Conservation (phyloP, 2,888 invertebrate genomes). For the Parnassius smintheus region DNA sequence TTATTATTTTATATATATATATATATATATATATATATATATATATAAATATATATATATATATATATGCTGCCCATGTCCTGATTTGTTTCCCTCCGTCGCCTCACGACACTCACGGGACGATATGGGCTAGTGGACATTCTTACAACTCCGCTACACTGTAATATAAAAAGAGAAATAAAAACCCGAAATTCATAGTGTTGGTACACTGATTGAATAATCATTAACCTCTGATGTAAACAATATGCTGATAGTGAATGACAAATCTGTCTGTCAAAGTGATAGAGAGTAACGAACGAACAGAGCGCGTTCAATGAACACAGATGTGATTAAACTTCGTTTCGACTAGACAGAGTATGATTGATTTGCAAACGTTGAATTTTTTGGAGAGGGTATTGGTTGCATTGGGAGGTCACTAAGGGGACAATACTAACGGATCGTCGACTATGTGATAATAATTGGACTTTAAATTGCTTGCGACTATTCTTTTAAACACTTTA, state of each 20-base stretch:
- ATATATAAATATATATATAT: too few relatives aligned
- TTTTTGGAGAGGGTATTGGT: neutral
- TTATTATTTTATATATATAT: too few relatives aligned
- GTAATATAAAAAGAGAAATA: too few relatives aligned
- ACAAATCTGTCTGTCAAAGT: slow-evolving; percentile 17
- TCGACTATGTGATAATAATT: neutral
- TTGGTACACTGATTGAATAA: too few relatives aligned
- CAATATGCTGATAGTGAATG: slow-evolving; percentile 2
- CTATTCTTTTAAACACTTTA: too few relatives aligned
- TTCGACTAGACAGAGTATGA: slow-evolving; percentile 10
- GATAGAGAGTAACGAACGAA: slow-evolving; percentile 7
- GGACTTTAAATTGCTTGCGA: neutral
- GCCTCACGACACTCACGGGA: too few relatives aligned
- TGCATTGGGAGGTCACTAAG: neutral
- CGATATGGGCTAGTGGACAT: too few relatives aligned
- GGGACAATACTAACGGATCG: neutral
- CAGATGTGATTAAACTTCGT: slow-evolving; percentile 16
- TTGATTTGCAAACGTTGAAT: slow-evolving; percentile 18
- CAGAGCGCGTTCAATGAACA: slow-evolving; percentile 7
- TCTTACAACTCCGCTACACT: too few relatives aligned
- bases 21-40: too few relatives aligned
- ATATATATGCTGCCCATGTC: too few relatives aligned
- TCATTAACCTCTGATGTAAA: too few relatives aligned
- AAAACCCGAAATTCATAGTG: neutral
- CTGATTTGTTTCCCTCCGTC: too few relatives aligned